phyloP scores from a whole-genome alignment of 2,888 invertebrate species.

The Opisthograptis luteolata region DNA sequence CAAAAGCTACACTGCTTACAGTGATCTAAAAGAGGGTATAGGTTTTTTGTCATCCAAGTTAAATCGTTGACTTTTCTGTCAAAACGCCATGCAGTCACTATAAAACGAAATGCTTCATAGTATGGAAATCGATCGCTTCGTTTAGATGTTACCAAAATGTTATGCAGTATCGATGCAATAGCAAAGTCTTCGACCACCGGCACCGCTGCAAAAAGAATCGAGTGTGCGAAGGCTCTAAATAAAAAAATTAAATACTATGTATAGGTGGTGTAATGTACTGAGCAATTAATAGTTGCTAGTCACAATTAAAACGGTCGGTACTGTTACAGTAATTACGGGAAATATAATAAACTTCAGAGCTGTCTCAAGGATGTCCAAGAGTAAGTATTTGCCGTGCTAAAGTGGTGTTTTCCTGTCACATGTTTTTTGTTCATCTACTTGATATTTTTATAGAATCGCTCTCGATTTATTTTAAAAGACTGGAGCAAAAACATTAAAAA shows the following conservation, averaged over 20 bases:
- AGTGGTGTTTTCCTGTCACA: constrained; percentile 66
- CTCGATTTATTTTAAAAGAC: background rate
- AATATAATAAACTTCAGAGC: constrained; percentile 70
- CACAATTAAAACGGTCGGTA: constrained; percentile 59
- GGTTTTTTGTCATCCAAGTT: no score
- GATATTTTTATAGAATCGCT: constrained; percentile 9
- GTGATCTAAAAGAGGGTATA: no score
- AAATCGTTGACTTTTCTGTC: no score
- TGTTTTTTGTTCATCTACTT: constrained; percentile 49
- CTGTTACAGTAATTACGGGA: constrained; percentile 76
- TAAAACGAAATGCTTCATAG: no score
- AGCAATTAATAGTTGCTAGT: constrained; percentile 50
- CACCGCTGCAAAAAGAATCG: background rate
- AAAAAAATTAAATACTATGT: constrained; percentile 37
- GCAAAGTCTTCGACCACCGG: background rate
- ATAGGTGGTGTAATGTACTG: constrained; percentile 37
- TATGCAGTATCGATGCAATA: no score
- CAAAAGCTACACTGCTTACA: no score
- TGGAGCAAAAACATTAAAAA: no score
- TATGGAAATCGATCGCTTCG: no score
- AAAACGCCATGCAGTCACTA: no score
- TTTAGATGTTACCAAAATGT: no score
- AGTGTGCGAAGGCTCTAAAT: constrained; percentile 1
- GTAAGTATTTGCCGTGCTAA: constrained; percentile 25
- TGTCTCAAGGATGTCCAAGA: constrained; percentile 52